A percentile compares a stretch with the other conserved stretches of the same genome.
These are phyloP conservation scores for Catostylus mosaicus DNA, from an alignment of 30 jellyfish, hydroid and myxozoan genomes.

Conservation along the genomic window DNA sequence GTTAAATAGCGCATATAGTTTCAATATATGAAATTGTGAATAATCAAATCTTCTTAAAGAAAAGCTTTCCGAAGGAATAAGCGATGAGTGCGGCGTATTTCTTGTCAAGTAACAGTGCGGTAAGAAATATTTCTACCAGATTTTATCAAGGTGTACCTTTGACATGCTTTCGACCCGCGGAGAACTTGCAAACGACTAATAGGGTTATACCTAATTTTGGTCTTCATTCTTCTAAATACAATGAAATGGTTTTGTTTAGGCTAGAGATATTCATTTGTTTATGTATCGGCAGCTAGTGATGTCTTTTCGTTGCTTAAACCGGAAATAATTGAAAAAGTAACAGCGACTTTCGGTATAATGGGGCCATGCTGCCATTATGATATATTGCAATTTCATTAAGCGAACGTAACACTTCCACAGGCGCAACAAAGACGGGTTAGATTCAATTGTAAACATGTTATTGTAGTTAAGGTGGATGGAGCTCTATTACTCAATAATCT, in stretches of 20 bases:
- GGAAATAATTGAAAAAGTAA: conserved; percentile 39
- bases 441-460: conserved; percentile 38
- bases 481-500: not conserved
- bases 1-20: too few species aligned
- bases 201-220: conserved; percentile 29
- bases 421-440: conserved; percentile 20
- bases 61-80: not conserved
- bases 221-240: conserved; percentile 9
- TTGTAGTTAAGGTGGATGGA: not conserved
- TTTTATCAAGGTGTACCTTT: not conserved
- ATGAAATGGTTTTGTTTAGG: conserved; percentile 59
- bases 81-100: not conserved
- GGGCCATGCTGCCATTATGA: conserved; percentile 20
- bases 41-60: too few species aligned
- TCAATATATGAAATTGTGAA: too few species aligned
- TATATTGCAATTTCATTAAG: conserved; percentile 28
- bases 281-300: conserved; percentile 49
- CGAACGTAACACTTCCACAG: conserved; percentile 16
- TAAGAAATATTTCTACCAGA: not conserved
- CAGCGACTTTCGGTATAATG: conserved; percentile 41
- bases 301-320: conserved; percentile 22
- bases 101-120: not conserved
- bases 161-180: not conserved
- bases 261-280: conserved; percentile 28
- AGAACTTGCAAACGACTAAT: conserved; percentile 6